These are phyloP conservation scores for Macrotus californicus DNA, from an alignment of 2,113 vertebrate genomes.

Conservation along the genomic window DNA sequence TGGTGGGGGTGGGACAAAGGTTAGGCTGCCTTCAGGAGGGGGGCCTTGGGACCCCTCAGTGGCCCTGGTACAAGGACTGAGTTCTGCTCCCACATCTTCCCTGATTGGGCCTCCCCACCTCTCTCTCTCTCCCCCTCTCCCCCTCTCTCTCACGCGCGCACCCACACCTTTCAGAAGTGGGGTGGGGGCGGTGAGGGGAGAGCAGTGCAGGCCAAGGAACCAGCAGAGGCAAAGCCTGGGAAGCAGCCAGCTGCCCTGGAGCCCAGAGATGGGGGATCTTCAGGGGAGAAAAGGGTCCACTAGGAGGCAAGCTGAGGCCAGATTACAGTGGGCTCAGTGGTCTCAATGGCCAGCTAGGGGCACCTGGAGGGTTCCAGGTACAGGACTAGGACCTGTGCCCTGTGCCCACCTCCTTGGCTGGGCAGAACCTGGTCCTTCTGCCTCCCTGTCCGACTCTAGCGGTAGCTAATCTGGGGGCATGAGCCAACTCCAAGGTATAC, in stretches of 20 bases:
- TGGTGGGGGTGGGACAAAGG: background rate
- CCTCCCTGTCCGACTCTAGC: background rate
- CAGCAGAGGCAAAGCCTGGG: background rate
- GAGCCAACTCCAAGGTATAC: background rate
- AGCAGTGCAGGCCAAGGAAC: no score
- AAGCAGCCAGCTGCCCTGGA: background rate
- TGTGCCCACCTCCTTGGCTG: background rate
- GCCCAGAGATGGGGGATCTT: background rate
- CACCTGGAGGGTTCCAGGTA: background rate
- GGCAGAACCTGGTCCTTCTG: background rate
- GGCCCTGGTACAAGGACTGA: background rate
- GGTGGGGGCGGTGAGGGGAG: no score
- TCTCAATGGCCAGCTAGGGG: background rate
- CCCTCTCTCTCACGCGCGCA: no score
- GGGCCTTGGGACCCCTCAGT: background rate
- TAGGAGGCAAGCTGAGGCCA: background rate
- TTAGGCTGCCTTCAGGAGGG: background rate
- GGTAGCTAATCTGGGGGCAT: background rate
- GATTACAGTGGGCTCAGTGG: background rate
- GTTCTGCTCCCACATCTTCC: background rate
- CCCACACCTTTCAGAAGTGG: background rate
- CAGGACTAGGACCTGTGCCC: background rate
- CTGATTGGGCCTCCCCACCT: rapidly evolving
- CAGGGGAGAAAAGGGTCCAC: rapidly evolving
- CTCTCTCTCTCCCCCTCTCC: no score